Evolutionary conservation across 2,888 invertebrate genomes (phyloP), one percentile per base, ranked within the genome.

Genomic region (Drosophila neotestacea): DNA sequence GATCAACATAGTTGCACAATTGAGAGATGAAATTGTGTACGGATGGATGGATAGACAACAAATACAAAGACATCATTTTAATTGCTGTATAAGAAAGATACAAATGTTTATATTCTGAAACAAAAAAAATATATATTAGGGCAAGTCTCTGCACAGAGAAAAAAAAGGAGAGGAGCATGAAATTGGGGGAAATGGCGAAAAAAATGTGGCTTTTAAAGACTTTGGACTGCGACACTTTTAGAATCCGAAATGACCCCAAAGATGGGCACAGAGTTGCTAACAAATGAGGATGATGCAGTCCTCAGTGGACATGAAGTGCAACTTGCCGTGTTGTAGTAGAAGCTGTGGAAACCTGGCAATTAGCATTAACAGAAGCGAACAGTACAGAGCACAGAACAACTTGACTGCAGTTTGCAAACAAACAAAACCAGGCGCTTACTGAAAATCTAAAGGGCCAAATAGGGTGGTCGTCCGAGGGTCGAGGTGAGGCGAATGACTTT

Each of bases 351-450:
- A 64, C 52, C 48, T 59, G 65, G 80, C 85, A 82, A 82, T 84
- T 84, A 86, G 85, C 85, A 82, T 82, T 79, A 78, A 80, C 22
- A 22, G 22, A 70, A 81, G 65, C 44, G 22, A 32, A 54, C 39
- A 30, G 32, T 9, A 34, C 16, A 34, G 44, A 44, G 28, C 73
- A 81, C 71, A 81, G 70, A 62, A 52, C 63, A 81, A 69, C 81
- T 83, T 79, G 83, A 84, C 85, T 85, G 84, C 84, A 85, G 81
- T 83, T 81, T 58, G 62, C 48, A 73, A 75, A 73, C 72, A 85
- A 85, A 79, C 81, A 73, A 72, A 76, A 66, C 54, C 42, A 4
- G 63, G 42, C 30, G 51, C 42, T 28, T 39, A 28, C 16, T 27
- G 42, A 16, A 42, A 11, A 5, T 22, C 6, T 38, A 1, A 22